A percentile compares a stretch with the other conserved stretches of the same genome.
These are phyloP conservation scores for Agrotis segetum DNA, from an alignment of 2,888 invertebrate genomes.

Conservation along the genomic window DNA sequence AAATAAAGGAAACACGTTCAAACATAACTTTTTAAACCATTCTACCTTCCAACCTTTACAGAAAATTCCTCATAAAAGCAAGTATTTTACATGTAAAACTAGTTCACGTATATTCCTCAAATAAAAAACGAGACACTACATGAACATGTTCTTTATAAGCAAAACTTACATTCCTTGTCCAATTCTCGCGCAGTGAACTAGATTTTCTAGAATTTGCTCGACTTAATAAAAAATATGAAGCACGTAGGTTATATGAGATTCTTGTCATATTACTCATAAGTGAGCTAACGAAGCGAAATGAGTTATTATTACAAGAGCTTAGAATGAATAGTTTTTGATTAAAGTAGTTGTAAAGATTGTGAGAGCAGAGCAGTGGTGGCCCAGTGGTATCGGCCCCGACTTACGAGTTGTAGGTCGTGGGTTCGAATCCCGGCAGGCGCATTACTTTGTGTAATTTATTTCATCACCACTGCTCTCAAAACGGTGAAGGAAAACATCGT, in stretches of 20 bases:
- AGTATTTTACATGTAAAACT: conserved; percentile 16
- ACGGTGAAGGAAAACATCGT: too few species aligned
- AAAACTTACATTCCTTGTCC: conserved; percentile 42
- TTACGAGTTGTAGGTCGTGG: too few species aligned
- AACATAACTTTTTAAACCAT: not conserved
- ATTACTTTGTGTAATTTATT: too few species aligned
- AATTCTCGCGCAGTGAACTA: conserved; percentile 54
- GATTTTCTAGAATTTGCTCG: conserved; percentile 46
- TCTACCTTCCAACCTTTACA: not conserved
- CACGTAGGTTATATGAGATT: conserved; percentile 41
- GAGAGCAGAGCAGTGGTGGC: too few species aligned
- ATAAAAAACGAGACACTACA: conserved; percentile 13
- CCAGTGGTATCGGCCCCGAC: too few species aligned
- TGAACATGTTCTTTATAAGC: conserved; percentile 22
- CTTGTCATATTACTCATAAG: conserved; percentile 24
- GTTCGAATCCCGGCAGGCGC: too few species aligned
- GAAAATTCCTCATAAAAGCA: not conserved
- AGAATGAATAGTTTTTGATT: conserved; percentile 17
- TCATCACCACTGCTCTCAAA: too few species aligned
- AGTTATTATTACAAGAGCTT: conserved; percentile 20
- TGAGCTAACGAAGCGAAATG: conserved; percentile 27
- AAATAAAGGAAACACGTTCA: too few species aligned
- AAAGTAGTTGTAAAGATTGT: not conserved
- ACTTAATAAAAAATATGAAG: conserved; percentile 47
- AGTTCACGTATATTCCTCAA: conserved; percentile 12